phyloP scores from a whole-genome alignment of 2,888 invertebrate species.

The Tipula lateralis region DNA sequence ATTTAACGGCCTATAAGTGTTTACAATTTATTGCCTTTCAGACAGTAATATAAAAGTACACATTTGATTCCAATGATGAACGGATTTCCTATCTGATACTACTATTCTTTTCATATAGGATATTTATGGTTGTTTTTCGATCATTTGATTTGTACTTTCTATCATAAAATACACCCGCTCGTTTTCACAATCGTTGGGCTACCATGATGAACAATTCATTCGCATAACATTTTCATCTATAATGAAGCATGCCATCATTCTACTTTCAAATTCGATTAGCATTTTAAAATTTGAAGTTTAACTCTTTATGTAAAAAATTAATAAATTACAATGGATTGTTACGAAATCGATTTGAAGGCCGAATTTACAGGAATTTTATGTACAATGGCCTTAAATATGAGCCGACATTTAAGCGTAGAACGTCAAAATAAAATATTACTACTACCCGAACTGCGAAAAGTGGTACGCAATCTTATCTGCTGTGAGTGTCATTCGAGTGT shows the following conservation, averaged over 20 bases:
- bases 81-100: no score
- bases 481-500: background rate
- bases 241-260: background rate
- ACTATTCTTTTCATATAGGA: no score
- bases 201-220: no score
- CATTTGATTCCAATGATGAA: no score
- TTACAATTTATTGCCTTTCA: no score
- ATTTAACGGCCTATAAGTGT: no score
- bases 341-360: background rate
- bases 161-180: no score
- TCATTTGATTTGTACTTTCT: no score
- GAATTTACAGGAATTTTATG: background rate
- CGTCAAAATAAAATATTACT: background rate
- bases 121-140: no score
- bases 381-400: background rate
- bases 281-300: background rate
- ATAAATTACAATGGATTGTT: background rate
- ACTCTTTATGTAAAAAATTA: background rate
- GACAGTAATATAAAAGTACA: no score
- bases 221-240: no score
- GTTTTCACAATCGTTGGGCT: no score
- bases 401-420: background rate
- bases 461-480: background rate
- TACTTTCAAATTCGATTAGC: background rate
- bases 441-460: background rate